Base-by-base conservation (phyloP, 2,888 invertebrate genomes). In the Cyclophora albipunctata region DNA sequence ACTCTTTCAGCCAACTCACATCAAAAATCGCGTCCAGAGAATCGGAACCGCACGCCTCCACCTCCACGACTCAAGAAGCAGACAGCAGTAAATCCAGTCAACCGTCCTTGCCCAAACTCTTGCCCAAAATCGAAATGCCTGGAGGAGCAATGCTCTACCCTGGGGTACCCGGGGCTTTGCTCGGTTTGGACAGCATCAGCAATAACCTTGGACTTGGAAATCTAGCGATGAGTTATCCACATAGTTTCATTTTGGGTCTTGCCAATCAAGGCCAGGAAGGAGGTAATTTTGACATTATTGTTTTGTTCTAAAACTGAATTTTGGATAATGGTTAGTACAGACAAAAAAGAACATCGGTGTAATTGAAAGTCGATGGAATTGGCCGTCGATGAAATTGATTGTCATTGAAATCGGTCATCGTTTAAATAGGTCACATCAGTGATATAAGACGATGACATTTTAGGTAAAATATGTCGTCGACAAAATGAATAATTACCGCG, bases 81-180 rank as follows among this genome's bases (percentile, higher is more conserved):
- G 86, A 85, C 58, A 84, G 78, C 71, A 81, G 78, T 67, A 86
- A 84, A 60, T 61, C 81, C 0, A 58, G 59, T 47, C 81, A 75
- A 46, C 70, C 71, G 0, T 68, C 73, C 0, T 51, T 86, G 51
- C 77, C 79, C 5, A 85, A 85, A 63, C 64, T 81, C 40, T 47
- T 86, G 63, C 84, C 85, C 2, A 86, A 86, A 63, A 64, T 85
- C 2, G 81, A 84, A 62, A 72, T 87, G 46, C 87, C 87, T 0
- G 86, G 86, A 3, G 87, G 86, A n/a, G 84, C 86, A 0, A 85
- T 86, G 84, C 63, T 87, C 60, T 87, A 86, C 62, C 87, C 84
- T 0, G 76, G 83, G 0, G 77, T 86, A 1, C 55, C 87, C 5
- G 80, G 80, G 0, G 20, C 20, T 2, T 20, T 20, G 37, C 37